Evolutionary conservation across 2,113 vertebrate species (phyloP).

Genomic region (Coryphaenoides rupestris): DNA sequence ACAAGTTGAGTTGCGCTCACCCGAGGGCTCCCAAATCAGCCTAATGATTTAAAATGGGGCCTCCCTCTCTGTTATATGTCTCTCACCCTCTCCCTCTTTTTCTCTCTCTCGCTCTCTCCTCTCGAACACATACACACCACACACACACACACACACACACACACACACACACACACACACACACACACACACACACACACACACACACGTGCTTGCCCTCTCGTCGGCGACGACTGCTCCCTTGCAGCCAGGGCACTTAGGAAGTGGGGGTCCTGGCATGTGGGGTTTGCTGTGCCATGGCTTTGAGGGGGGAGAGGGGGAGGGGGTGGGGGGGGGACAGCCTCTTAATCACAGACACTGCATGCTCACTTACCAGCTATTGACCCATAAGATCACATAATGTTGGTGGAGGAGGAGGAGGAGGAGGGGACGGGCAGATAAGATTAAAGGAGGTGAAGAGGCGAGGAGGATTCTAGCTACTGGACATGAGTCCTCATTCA

Average conservation of each 20-base stretch:
- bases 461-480: no score
- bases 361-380: background rate
- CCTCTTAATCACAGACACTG: background rate
- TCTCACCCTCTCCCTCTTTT: conserved; percentile 5
- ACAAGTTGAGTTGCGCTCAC: no score
- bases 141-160: no score
- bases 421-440: no score
- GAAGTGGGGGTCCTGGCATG: conserved; percentile 61
- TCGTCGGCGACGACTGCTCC: conserved; percentile 38
- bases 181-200: background rate
- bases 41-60: no score
- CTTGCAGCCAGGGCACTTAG: conserved; percentile 50
- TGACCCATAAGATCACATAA: background rate
- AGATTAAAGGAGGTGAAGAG: no score
- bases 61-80: no score
- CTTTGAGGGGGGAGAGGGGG: conserved; percentile 20
- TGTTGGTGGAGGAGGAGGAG: no score
- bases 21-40: no score
- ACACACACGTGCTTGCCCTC: background rate
- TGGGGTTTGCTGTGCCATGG: conserved; percentile 49
- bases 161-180: no score
- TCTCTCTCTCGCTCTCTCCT: background rate
- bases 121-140: no score
- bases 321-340: conserved; percentile 28
- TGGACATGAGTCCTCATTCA: no score